A percentile compares a stretch with the other conserved stretches of the same genome.
Conservation (phyloP, 1,140 invertebrate genomes). For the Lutraria rhynchaena region DNA sequence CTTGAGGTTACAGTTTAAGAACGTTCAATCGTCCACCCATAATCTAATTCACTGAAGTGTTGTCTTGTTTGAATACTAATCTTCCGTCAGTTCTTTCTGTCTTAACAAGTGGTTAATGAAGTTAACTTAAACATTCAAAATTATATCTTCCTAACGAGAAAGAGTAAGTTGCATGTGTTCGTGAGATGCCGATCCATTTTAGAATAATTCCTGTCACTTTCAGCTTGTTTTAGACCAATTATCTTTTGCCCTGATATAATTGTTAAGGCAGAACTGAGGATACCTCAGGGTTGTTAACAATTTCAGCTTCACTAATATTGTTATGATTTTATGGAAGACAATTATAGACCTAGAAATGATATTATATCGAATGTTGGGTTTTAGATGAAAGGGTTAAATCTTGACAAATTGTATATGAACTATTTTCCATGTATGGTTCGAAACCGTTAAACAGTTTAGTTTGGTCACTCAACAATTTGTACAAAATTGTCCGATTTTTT, state of each 20-base stretch:
- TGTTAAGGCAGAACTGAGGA: not conserved
- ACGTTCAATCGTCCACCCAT: constrained; percentile 32
- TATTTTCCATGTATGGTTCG: no score
- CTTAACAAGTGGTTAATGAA: constrained; percentile 30
- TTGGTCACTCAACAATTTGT: no score
- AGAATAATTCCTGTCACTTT: constrained; percentile 57
- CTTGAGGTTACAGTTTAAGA: constrained; percentile 34
- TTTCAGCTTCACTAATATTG: no score
- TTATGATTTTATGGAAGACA: no score
- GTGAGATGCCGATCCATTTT: constrained; percentile 30
- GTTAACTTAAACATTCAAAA: constrained; percentile 57
- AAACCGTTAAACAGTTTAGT: no score
- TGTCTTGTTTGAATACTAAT: constrained; percentile 53
- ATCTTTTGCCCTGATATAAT: constrained; percentile 8
- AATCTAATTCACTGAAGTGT: constrained; percentile 34
- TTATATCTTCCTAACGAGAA: constrained; percentile 49
- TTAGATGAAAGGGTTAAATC: no score
- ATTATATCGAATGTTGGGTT: no score
- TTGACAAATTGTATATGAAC: no score
- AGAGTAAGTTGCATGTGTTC: constrained; percentile 21
- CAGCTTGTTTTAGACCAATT: constrained; percentile 27
- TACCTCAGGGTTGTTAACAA: no score
- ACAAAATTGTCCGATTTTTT: no score
- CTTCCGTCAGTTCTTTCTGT: constrained; percentile 24
- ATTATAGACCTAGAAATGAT: no score